phyloP scores from a whole-genome alignment of 2,797 vertebrate genomes.

The Philypnodon macrostomus region DNA sequence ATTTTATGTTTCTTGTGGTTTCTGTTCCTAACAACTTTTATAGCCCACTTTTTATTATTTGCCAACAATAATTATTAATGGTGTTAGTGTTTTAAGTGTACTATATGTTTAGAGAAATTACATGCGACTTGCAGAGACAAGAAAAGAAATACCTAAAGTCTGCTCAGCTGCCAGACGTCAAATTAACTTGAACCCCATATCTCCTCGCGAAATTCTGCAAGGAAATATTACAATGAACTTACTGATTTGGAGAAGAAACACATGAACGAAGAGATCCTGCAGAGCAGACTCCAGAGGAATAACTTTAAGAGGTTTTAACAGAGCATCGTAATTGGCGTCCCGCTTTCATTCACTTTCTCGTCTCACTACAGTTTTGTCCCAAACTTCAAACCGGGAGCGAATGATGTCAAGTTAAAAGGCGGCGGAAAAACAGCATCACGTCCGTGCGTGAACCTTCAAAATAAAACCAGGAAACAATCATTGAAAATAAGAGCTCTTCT shows the following conservation, averaged over 20 bases:
- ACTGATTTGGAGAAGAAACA: conserved; percentile 36
- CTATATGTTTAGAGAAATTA: no score
- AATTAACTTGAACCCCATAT: conserved; percentile 12
- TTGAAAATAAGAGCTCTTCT: background rate
- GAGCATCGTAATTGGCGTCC: conserved; percentile 29
- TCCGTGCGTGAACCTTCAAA: conserved; percentile 16
- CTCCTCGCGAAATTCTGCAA: no score
- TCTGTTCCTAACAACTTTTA: no score
- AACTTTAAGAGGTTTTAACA: conserved; percentile 17
- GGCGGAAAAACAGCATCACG: rapidly evolving
- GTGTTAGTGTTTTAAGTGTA: no score
- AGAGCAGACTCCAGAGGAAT: background rate
- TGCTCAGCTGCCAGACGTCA: no score
- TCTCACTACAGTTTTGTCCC: conserved; percentile 30
- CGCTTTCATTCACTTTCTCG: conserved; percentile 38
- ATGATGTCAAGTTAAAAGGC: conserved; percentile 21
- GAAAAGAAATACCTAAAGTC: no score
- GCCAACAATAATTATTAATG: no score
- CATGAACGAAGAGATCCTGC: background rate
- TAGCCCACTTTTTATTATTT: no score
- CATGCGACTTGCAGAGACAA: no score
- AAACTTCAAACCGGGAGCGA: background rate
- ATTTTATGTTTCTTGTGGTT: no score
- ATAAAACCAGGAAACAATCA: conserved; percentile 27
- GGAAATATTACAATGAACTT: no score